A percentile compares a stretch with the other conserved stretches of the same genome.
These are phyloP conservation scores for Aurelia aurita DNA, from an alignment of 30 jellyfish, hydroid and myxozoan genomes.

Conservation along the genomic window DNA sequence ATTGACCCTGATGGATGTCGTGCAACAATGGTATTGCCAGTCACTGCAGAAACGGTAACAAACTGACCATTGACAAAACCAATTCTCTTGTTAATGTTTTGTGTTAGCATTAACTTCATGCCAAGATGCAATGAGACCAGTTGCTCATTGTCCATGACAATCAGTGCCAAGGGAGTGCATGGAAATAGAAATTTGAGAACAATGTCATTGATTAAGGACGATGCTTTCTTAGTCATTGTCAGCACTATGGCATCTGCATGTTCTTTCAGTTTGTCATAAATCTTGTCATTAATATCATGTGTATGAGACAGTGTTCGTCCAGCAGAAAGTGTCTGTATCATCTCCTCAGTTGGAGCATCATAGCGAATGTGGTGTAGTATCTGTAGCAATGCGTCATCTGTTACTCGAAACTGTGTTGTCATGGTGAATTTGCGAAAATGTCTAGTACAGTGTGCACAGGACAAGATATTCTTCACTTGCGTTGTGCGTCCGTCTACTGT, in stretches of 20 bases:
- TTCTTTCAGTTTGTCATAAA: background rate
- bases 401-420: background rate
- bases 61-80: constrained; percentile 30
- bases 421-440: background rate
- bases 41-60: background rate
- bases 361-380: no score
- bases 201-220: background rate
- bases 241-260: background rate
- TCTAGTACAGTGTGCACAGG: background rate
- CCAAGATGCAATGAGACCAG: background rate
- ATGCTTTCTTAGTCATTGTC: background rate
- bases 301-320: background rate
- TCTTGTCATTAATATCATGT: background rate
- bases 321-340: background rate
- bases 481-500: no score
- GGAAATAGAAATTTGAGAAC: background rate
- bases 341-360: constrained; percentile 3
- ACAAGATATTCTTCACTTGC: no score
- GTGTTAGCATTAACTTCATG: constrained; percentile 12
- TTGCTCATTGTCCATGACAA: background rate
- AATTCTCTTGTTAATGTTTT: background rate
- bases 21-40: background rate
- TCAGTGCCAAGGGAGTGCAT: background rate
- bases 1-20: background rate
- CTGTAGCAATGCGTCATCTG: background rate